Conservation (phyloP, 2,797 vertebrate genomes). For the Etheostoma perlongum region DNA sequence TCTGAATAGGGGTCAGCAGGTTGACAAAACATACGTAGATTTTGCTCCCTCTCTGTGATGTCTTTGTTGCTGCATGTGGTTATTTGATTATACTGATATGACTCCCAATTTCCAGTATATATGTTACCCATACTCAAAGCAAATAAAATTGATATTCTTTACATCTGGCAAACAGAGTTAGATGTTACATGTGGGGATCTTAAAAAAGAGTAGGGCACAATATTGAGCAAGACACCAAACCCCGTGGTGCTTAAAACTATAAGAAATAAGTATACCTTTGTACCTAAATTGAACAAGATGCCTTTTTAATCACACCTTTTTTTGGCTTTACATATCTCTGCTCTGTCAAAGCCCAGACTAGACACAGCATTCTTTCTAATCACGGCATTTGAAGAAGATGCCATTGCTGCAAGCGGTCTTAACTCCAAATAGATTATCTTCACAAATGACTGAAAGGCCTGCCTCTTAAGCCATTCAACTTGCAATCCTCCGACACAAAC, state of each 20-base stretch:
- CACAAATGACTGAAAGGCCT: constrained; percentile 52
- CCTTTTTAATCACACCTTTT: not conserved
- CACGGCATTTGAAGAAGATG: constrained; percentile 42
- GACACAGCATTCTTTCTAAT: constrained; percentile 52
- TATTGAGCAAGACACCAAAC: not conserved
- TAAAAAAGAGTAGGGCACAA: not conserved
- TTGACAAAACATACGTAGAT: constrained; percentile 41
- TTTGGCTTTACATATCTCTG: constrained; percentile 29
- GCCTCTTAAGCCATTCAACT: constrained; percentile 53
- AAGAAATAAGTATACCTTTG: constrained; percentile 15
- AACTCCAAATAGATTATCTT: constrained; percentile 59
- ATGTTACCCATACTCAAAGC: not conserved
- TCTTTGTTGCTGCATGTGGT: not conserved
- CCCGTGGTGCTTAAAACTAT: not conserved
- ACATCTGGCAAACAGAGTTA: not conserved
- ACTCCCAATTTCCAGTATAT: constrained; percentile 17
- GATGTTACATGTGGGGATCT: not conserved
- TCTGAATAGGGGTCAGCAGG: constrained; percentile 51
- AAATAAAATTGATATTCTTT: not conserved
- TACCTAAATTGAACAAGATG: constrained; percentile 26
- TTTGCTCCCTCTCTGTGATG: not conserved
- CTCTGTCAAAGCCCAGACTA: constrained; percentile 22
- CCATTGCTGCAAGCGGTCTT: constrained; percentile 43
- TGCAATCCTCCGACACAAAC: constrained; percentile 31
- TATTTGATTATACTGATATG: constrained; percentile 9